Conservation (phyloP, 2,113 vertebrate species). For the Melanerpes aurifrons region DNA sequence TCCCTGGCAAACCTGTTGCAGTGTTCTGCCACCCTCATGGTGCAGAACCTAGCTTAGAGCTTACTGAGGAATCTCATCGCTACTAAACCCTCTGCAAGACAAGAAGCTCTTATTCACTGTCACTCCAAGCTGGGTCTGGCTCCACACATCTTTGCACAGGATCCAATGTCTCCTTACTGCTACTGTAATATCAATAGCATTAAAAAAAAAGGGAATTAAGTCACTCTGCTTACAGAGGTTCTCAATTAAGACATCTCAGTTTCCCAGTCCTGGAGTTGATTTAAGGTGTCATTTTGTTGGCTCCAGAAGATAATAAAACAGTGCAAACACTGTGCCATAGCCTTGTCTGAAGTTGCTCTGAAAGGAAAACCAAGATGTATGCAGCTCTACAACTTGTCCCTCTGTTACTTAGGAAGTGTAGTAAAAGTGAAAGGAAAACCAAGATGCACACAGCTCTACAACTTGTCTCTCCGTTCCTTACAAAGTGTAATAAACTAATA, state of each 20-base stretch:
- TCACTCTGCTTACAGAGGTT: not conserved
- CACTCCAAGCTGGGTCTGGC: not conserved
- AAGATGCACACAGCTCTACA: too few relatives aligned
- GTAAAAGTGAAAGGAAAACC: too few relatives aligned
- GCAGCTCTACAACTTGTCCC: not conserved
- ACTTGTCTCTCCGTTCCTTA: too few relatives aligned
- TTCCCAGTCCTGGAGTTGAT: not conserved
- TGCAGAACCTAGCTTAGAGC: not conserved
- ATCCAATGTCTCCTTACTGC: not conserved
- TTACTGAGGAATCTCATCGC: not conserved
- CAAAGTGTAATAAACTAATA: not conserved
- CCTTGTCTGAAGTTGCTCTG: not conserved
- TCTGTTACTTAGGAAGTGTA: not conserved
- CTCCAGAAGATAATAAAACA: not conserved
- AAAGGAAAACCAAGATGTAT: not conserved
- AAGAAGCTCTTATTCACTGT: not conserved
- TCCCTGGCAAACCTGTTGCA: too few relatives aligned
- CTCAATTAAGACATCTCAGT: not conserved
- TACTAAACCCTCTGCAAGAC: not conserved
- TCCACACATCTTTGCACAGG: not conserved
- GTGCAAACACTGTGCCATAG: not conserved
- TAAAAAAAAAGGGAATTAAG: not conserved
- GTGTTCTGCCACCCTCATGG: too few relatives aligned
- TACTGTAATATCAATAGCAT: not conserved
- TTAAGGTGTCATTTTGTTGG: not conserved